Evolutionary conservation across 1,140 invertebrate genomes (phyloP).

Genomic region (Drosophila repleta): DNA sequence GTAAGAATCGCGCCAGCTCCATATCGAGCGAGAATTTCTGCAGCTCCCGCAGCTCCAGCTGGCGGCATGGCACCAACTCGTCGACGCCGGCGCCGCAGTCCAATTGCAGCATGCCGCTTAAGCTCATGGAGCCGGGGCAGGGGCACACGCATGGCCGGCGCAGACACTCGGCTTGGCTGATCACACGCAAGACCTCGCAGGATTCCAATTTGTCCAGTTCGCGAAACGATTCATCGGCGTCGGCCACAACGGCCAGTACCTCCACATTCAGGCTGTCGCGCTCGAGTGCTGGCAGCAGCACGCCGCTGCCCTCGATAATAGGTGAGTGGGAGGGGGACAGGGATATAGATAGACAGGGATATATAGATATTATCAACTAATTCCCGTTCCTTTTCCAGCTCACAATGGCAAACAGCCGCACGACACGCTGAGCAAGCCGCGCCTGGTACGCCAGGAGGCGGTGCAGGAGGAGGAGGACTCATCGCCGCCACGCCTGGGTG

Average conservation of each 20-base stretch:
- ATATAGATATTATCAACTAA: too few species aligned
- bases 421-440: slow-evolving; percentile 84
- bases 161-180: slow-evolving; percentile 92
- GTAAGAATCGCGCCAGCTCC: slow-evolving; percentile 90
- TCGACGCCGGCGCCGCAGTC: slow-evolving; percentile 66
- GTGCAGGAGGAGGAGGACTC: slow-evolving; percentile 88
- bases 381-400: slow-evolving; percentile 33
- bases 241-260: slow-evolving; percentile 91
- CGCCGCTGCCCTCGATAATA: slow-evolving; percentile 76
- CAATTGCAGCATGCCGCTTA: slow-evolving; percentile 90
- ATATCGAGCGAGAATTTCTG: slow-evolving; percentile 95
- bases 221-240: slow-evolving; percentile 94
- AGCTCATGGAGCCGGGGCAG: slow-evolving; percentile 87
- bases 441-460: slow-evolving; percentile 90
- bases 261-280: slow-evolving; percentile 93
- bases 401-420: slow-evolving; percentile 71
- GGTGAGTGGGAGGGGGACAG: slow-evolving; percentile 39
- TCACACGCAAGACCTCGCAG: slow-evolving; percentile 94
- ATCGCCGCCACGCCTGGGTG: slow-evolving; percentile 87
- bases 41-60: slow-evolving; percentile 92
- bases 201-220: slow-evolving; percentile 94
- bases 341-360: background rate
- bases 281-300: slow-evolving; percentile 88
- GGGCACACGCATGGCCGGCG: slow-evolving; percentile 85
- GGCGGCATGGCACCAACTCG: slow-evolving; percentile 89